phyloP scores from a whole-genome alignment of 2,888 invertebrate species.

The Cheilosia grossa region DNA sequence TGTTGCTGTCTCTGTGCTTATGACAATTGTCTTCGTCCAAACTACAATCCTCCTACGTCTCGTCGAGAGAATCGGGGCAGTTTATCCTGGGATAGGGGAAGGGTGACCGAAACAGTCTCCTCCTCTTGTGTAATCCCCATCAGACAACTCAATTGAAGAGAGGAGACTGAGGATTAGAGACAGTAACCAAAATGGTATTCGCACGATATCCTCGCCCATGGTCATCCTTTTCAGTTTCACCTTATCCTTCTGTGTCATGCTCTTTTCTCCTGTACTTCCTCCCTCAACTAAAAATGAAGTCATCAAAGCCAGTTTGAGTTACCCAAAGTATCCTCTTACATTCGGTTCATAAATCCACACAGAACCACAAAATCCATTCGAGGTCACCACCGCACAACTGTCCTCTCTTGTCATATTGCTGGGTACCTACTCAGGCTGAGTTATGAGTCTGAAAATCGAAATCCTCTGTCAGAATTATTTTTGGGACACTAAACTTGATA shows the following conservation, averaged over 20 bases:
- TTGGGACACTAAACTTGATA: conserved; percentile 30
- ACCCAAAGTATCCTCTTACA: not conserved
- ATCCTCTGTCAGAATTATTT: conserved; percentile 33
- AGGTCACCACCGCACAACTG: not conserved
- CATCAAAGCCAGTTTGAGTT: not conserved
- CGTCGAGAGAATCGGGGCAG: no score
- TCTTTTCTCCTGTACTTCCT: not conserved
- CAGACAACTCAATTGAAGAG: no score
- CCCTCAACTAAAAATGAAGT: not conserved
- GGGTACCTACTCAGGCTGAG: conserved; percentile 6
- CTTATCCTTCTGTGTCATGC: not conserved
- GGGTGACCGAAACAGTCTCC: no score
- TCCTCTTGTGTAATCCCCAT: no score
- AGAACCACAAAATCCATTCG: not conserved
- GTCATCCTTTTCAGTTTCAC: not conserved
- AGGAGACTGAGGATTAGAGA: no score
- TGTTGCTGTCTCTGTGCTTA: no score
- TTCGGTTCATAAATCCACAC: not conserved
- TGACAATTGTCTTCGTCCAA: no score
- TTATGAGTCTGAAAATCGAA: conserved; percentile 18
- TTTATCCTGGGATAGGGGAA: no score
- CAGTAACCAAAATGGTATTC: no score
- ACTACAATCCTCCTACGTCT: no score
- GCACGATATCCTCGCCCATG: not conserved
- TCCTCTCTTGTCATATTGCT: not conserved